Evolutionary conservation across 2,888 invertebrate genomes (phyloP).

Genomic region (Pammene fasciana): DNA sequence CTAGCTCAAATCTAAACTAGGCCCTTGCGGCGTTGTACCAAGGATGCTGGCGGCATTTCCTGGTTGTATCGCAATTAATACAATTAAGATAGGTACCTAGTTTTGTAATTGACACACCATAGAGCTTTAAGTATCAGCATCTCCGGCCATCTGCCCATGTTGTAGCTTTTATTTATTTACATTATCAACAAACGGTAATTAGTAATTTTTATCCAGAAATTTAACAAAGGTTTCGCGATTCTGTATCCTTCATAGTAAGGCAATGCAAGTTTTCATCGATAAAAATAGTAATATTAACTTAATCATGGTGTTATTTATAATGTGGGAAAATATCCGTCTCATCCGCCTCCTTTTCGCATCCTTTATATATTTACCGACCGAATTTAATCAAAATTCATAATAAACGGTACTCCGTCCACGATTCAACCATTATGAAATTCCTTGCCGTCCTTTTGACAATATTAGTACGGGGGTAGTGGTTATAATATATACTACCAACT

Average conservation of each 20-base stretch:
- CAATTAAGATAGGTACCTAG: too few species aligned
- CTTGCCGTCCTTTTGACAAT: constrained; percentile 35
- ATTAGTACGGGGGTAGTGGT: constrained; percentile 27
- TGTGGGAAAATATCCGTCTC: constrained; percentile 1
- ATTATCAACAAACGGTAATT: too few species aligned
- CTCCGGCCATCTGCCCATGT: too few species aligned
- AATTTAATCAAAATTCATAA: constrained; percentile 40
- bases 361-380: constrained; percentile 27
- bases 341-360: constrained; percentile 19
- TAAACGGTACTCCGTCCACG: constrained; percentile 32
- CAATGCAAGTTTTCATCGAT: not conserved
- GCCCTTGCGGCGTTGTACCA: too few species aligned
- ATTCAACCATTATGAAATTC: constrained; percentile 38
- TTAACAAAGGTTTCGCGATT: not conserved
- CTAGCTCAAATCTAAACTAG: too few species aligned
- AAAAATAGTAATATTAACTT: not conserved
- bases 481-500: constrained; percentile 6
- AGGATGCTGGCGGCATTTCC: too few species aligned
- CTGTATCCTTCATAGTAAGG: not conserved
- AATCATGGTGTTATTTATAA: not conserved
- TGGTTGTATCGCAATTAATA: too few species aligned
- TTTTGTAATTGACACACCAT: too few species aligned
- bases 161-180: too few species aligned
- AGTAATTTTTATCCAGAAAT: too few species aligned
- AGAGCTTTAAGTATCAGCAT: too few species aligned